Evolutionary conservation across 53 echinoderm and acorn worm species (phyloP).

Genomic region (Arbacia lixula): DNA sequence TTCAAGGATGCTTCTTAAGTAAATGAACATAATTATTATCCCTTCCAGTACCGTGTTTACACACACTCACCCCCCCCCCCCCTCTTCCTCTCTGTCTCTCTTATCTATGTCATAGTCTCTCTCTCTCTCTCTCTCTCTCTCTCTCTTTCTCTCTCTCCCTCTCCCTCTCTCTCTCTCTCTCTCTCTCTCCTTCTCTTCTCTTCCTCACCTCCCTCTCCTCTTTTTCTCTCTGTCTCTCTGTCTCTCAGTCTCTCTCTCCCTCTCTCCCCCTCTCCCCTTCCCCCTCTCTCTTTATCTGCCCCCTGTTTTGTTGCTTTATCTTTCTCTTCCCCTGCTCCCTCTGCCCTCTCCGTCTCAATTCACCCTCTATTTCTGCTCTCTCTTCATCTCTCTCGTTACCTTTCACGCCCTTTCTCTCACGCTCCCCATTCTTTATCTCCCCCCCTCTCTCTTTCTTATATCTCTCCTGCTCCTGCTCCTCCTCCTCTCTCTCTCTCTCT

Average conservation of each 20-base stretch:
- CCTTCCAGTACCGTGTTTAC: background rate
- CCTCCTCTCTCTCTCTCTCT: background rate
- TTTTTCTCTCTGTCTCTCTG: background rate
- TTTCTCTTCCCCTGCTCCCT: background rate
- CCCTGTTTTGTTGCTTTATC: background rate
- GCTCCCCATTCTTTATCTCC: background rate
- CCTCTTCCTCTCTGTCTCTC: background rate
- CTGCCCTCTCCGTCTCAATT: too few relatives aligned
- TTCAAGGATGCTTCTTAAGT: too few relatives aligned
- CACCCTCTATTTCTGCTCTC: too few relatives aligned
- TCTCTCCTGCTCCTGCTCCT: background rate
- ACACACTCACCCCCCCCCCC: background rate
- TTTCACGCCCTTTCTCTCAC: background rate
- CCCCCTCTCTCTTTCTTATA: background rate
- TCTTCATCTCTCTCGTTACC: too few relatives aligned
- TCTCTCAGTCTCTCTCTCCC: background rate
- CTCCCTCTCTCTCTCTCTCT: background rate
- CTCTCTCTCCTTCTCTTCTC: background rate
- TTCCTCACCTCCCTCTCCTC: background rate
- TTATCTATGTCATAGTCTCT: background rate
- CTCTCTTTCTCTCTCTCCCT: background rate
- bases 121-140: background rate
- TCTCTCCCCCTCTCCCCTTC: background rate
- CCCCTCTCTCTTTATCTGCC: background rate
- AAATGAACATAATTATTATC: too few relatives aligned